Conservation (phyloP, 2,888 invertebrate genomes). For the Leptopterna dolabrata region DNA sequence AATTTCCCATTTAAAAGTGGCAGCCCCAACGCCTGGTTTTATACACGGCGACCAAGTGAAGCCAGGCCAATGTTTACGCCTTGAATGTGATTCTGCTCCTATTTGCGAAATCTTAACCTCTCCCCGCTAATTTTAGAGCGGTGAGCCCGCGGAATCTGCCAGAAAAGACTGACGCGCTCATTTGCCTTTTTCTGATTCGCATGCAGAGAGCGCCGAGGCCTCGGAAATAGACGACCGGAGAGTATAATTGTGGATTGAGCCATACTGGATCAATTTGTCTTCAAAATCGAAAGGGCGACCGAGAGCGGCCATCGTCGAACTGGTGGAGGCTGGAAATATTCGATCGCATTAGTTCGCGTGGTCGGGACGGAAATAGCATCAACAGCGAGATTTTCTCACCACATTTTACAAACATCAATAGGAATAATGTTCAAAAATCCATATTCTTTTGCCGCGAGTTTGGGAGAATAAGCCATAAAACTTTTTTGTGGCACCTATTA, state of each 20-base stretch:
- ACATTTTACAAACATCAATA: too few species aligned
- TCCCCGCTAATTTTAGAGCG: conserved; percentile 39
- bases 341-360: neutral
- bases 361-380: neutral
- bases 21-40: conserved; percentile 8
- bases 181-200: conserved; percentile 50
- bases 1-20: neutral
- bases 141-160: conserved; percentile 47
- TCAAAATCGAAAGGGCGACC: neutral
- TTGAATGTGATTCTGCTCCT: conserved; percentile 47
- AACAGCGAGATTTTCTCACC: too few species aligned
- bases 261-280: neutral
- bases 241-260: conserved; percentile 10
- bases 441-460: too few species aligned
- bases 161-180: conserved; percentile 54
- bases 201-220: conserved; percentile 5
- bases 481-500: too few species aligned
- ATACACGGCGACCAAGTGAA: conserved; percentile 7
- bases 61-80: conserved; percentile 43
- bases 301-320: neutral
- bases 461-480: too few species aligned
- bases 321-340: neutral
- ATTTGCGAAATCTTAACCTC: conserved; percentile 51
- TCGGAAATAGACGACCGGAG: conserved; percentile 41
- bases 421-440: too few species aligned